These are phyloP conservation scores for Crenichthys baileyi DNA, from an alignment of 2,797 vertebrate genomes.

Conservation along the genomic window DNA sequence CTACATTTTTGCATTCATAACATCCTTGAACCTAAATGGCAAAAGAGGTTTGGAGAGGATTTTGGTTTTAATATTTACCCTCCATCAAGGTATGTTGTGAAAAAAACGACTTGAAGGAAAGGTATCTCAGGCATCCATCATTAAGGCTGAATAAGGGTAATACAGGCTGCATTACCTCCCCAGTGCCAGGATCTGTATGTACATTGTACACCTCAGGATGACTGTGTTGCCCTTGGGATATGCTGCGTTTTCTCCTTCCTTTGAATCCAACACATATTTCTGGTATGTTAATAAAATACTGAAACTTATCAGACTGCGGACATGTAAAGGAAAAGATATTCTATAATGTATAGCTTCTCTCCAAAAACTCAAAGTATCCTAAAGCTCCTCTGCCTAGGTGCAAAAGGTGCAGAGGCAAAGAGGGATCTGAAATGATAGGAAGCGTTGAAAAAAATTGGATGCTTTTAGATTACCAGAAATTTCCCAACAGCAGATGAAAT, in stretches of 20 bases:
- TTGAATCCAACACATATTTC: slow-evolving; percentile 30
- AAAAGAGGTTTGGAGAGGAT: slow-evolving; percentile 10
- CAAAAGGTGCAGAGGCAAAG: slow-evolving; percentile 42
- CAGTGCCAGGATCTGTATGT: slow-evolving; percentile 58
- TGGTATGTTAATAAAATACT: slow-evolving; percentile 37
- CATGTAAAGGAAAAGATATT: slow-evolving; percentile 1
- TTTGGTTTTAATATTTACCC: slow-evolving; percentile 29
- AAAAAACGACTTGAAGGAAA: slow-evolving; percentile 31
- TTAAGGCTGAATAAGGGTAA: slow-evolving; percentile 68
- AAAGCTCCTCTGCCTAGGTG: slow-evolving; percentile 42
- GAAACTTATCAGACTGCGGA: slow-evolving; percentile 22
- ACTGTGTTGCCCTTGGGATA: slow-evolving; percentile 20
- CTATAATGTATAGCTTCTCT: slow-evolving; percentile 24
- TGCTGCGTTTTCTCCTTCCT: slow-evolving; percentile 19
- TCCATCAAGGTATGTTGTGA: slow-evolving; percentile 12
- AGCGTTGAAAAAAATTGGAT: slow-evolving; percentile 38
- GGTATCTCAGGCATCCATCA: slow-evolving; percentile 56
- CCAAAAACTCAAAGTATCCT: slow-evolving; percentile 19
- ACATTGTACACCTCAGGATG: slow-evolving; percentile 41
- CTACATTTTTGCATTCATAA: background rate
- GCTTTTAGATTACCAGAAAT: slow-evolving; percentile 50
- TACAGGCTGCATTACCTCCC: slow-evolving; percentile 53
- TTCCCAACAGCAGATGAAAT: slow-evolving; percentile 48
- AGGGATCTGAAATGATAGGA: slow-evolving; percentile 32
- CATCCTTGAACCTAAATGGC: background rate